A percentile compares a stretch with the other conserved stretches of the same genome.
These are phyloP conservation scores for Meleagris gallopavo DNA, from an alignment of 2,113 vertebrate genomes.

Conservation along the genomic window DNA sequence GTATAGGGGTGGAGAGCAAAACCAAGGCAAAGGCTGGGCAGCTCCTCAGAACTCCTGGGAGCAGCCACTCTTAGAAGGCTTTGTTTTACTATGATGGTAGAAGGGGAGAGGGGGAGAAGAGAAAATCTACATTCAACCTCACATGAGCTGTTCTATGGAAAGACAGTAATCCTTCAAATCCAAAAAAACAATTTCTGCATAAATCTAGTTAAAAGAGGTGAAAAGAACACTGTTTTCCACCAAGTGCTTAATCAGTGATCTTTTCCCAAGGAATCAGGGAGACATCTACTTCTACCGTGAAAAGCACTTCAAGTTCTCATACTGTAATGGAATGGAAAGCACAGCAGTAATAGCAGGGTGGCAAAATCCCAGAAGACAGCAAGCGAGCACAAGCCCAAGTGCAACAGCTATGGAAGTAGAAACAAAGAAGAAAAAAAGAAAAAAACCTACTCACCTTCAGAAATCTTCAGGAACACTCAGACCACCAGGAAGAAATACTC, in stretches of 20 bases:
- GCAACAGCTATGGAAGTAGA: too few species aligned
- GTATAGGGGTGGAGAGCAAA: not conserved
- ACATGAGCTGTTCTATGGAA: not conserved
- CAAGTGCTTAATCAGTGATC: not conserved
- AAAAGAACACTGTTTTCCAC: not conserved
- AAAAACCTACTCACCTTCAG: too few species aligned
- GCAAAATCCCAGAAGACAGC: too few species aligned
- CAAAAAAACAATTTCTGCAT: not conserved
- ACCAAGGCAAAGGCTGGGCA: rapidly evolving
- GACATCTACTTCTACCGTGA: not conserved
- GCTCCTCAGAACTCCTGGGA: rapidly evolving
- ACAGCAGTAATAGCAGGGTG: too few species aligned
- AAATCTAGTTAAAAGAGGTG: not conserved
- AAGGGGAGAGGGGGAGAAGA: not conserved
- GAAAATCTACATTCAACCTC: not conserved
- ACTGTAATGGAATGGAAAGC: too few species aligned
- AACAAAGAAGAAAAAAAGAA: too few species aligned
- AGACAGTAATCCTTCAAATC: not conserved
- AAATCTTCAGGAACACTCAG: rapidly evolving
- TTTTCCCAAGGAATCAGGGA: not conserved
- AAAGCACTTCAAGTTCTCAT: not conserved
- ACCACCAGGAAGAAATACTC: too few species aligned
- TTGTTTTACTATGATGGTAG: not conserved
- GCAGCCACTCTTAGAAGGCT: not conserved
- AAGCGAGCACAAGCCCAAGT: too few species aligned